Evolutionary conservation across 1,140 invertebrate genomes (phyloP).

Genomic region (Heliconius melpomene): DNA sequence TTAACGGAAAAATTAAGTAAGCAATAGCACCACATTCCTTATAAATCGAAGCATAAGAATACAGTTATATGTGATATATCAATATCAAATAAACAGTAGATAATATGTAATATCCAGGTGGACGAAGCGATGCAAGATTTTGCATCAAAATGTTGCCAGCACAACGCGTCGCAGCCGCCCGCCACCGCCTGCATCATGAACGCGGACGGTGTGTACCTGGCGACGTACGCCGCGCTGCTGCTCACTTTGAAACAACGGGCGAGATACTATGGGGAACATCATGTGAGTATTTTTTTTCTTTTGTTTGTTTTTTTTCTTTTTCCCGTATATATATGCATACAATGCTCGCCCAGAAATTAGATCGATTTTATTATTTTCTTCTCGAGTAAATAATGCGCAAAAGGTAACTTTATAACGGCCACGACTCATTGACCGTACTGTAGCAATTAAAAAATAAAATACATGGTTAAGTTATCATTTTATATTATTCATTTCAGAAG

Average conservation of each 20-base stretch:
- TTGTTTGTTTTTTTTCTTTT: no score
- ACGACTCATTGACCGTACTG: no score
- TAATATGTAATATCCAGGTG: constrained; percentile 77
- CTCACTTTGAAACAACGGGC: constrained; percentile 90
- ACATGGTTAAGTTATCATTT: neutral
- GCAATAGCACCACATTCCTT: no score
- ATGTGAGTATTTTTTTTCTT: constrained; percentile 73
- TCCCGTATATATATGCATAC: no score
- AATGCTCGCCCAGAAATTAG: no score
- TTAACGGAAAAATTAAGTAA: constrained; percentile 42
- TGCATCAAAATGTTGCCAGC: constrained; percentile 94
- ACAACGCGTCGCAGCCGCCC: constrained; percentile 84
- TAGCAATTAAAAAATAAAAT: neutral
- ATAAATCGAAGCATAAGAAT: neutral
- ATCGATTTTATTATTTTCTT: no score
- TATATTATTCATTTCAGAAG: constrained; percentile 72
- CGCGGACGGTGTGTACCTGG: constrained; percentile 96
- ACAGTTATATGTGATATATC: no score
- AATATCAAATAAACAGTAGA: no score
- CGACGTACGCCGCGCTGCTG: constrained; percentile 91
- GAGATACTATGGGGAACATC: constrained; percentile 88
- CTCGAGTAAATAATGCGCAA: no score
- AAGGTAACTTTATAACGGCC: no score
- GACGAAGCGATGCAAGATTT: constrained; percentile 95
- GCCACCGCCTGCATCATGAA: constrained; percentile 91